Evolutionary conservation across 2,113 vertebrate genomes (phyloP), one percentile per base, ranked within the genome.

Genomic region (Chamaea fasciata): DNA sequence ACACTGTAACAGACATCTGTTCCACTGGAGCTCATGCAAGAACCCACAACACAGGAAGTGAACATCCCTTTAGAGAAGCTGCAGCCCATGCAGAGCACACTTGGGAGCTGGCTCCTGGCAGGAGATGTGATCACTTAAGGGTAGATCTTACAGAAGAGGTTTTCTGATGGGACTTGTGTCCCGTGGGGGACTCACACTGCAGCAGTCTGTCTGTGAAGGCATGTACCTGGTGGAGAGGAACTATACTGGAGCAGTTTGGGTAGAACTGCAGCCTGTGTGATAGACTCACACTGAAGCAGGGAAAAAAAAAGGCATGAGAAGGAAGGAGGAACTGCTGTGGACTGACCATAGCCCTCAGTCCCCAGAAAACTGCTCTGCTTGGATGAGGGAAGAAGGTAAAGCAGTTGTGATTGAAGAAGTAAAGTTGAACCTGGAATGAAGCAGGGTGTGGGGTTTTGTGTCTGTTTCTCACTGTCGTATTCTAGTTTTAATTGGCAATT

Each of bases 111-210:
- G 6, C 0, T 86, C 5, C 18, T 67, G 15, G 15, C 13, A 49
- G 33, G 17, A 47, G 15, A 18, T 3, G 2, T 1, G 3, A 24
- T 41, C 19, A n/a, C 2, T 1, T 31, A 13, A 71, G 26, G 16
- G 20, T 22, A n/a, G 13, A 60, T 6, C 5, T 21, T 5, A 8
- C 1, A 8, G 13, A 44, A 22, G 7, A 56, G 15, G 3, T 30
- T 71, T 60, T 62, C 52, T 57, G n/a, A 24, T 13, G 42, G 42
- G 13, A 71, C 1, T 4, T 76, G 20, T 75, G 39, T 52, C 20
- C 26, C 56, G 22, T 21, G 15, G 24, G 13, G 6, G 5, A 19
- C 8, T 39, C 28, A 22, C 9, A 13, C 5, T 30, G 13, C 26
- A 76, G 37, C 19, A 63, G 8, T 15, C 19, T 24, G 13, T 59